Base-by-base conservation (phyloP, 2,888 invertebrate genomes). In the Penaeus monodon region DNA sequence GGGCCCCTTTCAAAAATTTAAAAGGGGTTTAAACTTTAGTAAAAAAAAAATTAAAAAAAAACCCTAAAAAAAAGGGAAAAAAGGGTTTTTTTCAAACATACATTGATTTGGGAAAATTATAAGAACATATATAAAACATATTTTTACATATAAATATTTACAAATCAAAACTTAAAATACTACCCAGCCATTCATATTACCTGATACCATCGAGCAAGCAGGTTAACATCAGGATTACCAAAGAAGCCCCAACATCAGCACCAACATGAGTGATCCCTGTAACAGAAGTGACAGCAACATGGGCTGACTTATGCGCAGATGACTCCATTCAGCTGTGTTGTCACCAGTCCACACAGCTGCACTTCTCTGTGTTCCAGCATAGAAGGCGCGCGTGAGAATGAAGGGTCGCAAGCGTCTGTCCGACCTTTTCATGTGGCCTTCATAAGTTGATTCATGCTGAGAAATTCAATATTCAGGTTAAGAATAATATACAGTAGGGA, bases 241-340 rank as follows among this genome's bases (percentile, higher is more conserved):
- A 99, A 99, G 94, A 99, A 99, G 0, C 99, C 99, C 98, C 99
- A 44, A 99, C 95, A 93, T 99, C 99, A 20, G 99, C 97, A 7
- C 99, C 99, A 90, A 95, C 95, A 93, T 98, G 97, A 14, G 97
- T 96, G 91, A 98, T 94, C 0, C 99, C 99, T 14, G 96, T 95
- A 0, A 97, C 93, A 0, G 96, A 95, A 98, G 93, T 0, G 97
- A 96, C 3, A 99, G 93, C 91, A 99, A 96, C 99, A 99, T 99
- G 0, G 98, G 98, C 79, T 96, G 95, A 0, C 96, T 95, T 7
- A 95, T 95, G 79, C 95, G 95, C 29, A 99, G 94, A 93, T 98
- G 99, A 0, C 95, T 94, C 99, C 99, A 99, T 74, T 98, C 97
- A 0, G 97, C 99, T 65, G 94, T 94, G 92, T 99, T 99, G 92